Evolutionary conservation across 2,797 vertebrate genomes (phyloP), one percentile per base, ranked within the genome.

Genomic region (Ctenochaetus hawaiiensis): DNA sequence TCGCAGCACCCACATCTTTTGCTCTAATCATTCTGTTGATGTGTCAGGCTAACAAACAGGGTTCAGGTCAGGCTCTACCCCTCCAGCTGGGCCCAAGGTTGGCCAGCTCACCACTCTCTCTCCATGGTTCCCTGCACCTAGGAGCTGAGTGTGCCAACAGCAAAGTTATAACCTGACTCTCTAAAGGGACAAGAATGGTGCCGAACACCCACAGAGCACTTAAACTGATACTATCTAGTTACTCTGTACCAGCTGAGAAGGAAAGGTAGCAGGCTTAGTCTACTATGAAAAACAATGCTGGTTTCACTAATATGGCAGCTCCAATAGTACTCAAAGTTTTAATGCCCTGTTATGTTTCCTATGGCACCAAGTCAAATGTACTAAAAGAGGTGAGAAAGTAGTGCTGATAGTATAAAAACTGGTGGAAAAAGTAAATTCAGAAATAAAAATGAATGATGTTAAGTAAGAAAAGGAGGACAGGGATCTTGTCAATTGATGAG

Each of bases 301-400:
- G 64, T 67, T 77, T 70, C 75, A 77, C 70, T 61, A 80, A 92
- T 86, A 88, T 20, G 54, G 65, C 66, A 83, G 83, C 81, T 89
- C 80, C 61, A 68, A 63, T 78, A 80, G 66, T 80, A 81, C 78
- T 82, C 62, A 79, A 71, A 58, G 82, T 72, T 85, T 81, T 90
- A 91, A 91, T 80, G 69, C 80, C 39, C 49, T 54, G 52, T 92
- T 92, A 93, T 92, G 87, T 87, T 82, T 44, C 76, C 75, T 22
- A 86, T 82, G 81, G 77, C 70, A 72, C 64, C 65, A 54, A 83
- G 76, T n/a, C 45, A 60, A 75, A 91, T 88, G 87, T 75, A 56
- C 81, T 84, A 70, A 57, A 77, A 76, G 81, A 89, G 64, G 77
- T 79, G 84, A 82, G 63, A 70, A 82, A 89, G 87, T 53, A 71